Evolutionary conservation across 1,140 invertebrate species (phyloP).

Genomic region (Ceratina calcarata): DNA sequence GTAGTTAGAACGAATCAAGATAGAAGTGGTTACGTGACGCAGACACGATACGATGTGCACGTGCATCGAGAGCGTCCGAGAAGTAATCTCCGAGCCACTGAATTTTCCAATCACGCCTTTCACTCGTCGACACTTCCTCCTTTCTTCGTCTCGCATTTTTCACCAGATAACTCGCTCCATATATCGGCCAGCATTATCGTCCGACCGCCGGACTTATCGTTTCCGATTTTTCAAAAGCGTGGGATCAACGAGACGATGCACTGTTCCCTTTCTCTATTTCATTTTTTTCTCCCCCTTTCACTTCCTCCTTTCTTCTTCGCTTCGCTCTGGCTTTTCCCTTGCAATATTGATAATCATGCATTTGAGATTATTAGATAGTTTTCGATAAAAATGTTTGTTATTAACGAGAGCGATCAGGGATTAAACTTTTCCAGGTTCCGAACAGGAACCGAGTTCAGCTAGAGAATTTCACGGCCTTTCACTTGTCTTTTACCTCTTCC

Average conservation of each 20-base stretch:
- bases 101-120: conserved; percentile 49
- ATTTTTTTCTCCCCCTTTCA: neutral
- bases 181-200: neutral
- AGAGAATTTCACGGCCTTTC: conserved; percentile 45
- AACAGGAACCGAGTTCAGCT: neutral
- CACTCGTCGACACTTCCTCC: conserved; percentile 36
- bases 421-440: too few relatives aligned
- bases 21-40: conserved; percentile 51
- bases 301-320: conserved; percentile 5
- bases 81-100: conserved; percentile 46
- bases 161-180: neutral
- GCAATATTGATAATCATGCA: too few relatives aligned
- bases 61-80: conserved; percentile 41
- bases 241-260: neutral
- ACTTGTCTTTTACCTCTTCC: conserved; percentile 52
- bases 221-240: conserved; percentile 18
- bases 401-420: too few relatives aligned
- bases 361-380: neutral
- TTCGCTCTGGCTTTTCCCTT: neutral
- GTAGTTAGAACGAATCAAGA: conserved; percentile 31
- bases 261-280: neutral
- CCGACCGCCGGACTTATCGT: neutral
- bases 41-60: conserved; percentile 45
- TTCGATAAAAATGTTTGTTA: neutral
- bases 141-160: conserved; percentile 16